Percentiles rank a stretch among this genome's conserved stretches.
These are phyloP conservation scores for Habroteleia sp. DNA, from an alignment of 2,888 invertebrate species.

Conservation along the genomic window DNA sequence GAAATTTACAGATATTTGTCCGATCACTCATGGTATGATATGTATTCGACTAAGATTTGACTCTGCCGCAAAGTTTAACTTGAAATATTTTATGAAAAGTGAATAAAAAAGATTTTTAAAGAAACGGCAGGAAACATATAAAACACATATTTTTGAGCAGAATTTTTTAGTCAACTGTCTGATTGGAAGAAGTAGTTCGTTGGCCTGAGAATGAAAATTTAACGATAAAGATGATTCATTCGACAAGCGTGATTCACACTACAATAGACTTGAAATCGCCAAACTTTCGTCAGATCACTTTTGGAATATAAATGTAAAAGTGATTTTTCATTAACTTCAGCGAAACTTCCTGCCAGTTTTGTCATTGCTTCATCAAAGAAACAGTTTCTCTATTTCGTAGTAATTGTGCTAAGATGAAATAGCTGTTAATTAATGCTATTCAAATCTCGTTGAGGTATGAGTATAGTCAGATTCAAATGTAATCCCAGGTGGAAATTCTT, in stretches of 20 bases:
- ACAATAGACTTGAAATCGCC: slow-evolving; percentile 51
- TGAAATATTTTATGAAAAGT: slow-evolving; percentile 4
- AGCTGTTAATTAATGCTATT: slow-evolving; percentile 20
- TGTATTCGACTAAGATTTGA: slow-evolving; percentile 16
- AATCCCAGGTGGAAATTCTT: too few relatives aligned
- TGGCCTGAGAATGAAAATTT: slow-evolving; percentile 47
- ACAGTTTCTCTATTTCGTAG: slow-evolving; percentile 7
- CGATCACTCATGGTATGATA: not conserved
- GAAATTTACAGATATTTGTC: slow-evolving; percentile 6
- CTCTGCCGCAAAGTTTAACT: not conserved
- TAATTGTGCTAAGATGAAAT: slow-evolving; percentile 16
- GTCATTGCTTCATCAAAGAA: slow-evolving; percentile 36
- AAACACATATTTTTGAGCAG: slow-evolving; percentile 7
- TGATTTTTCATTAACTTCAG: slow-evolving; percentile 44
- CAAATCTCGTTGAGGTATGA: too few relatives aligned
- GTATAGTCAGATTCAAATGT: too few relatives aligned
- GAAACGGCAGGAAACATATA: slow-evolving; percentile 5
- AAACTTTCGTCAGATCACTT: slow-evolving; percentile 37
- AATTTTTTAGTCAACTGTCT: slow-evolving; percentile 21
- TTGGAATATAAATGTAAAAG: slow-evolving; percentile 50
- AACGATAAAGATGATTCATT: slow-evolving; percentile 53
- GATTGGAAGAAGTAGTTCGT: slow-evolving; percentile 8
- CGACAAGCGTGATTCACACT: slow-evolving; percentile 20
- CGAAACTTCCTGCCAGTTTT: slow-evolving; percentile 23
- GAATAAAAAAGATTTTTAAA: slow-evolving; percentile 15